Base-by-base conservation (phyloP, 2,113 vertebrate species). In the Platycercus adscitus region DNA sequence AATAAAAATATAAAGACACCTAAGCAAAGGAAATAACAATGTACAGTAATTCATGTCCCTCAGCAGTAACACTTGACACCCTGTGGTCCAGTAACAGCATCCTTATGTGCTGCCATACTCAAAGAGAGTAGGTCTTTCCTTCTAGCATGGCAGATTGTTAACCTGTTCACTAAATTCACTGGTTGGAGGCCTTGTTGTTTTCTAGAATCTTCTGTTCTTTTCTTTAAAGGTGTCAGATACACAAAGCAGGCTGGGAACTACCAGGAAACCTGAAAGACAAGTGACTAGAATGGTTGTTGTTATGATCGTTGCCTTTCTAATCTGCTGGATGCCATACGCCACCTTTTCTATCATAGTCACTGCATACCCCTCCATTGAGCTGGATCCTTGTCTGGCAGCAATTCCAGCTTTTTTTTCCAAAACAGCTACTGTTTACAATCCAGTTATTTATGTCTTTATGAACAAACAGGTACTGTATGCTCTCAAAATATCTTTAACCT, bases 391-490 rank as follows among this genome's bases (percentile, higher is more conserved):
- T 20, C 95, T 99, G 94, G 97, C 98, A 46, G 97, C 99, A 86
- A 96, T 99, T 60, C 99, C 98, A 1, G 98, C 99, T 68, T 99
- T 99, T 96, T 99, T 99, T 89, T 98, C 99, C 80, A 99, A 99
- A 97, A 99, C 98, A 12, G 98, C 99, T 19, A 97, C 99, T 2
- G 98, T 99, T 87, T 99, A 99, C 95, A 99, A 99, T 92, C 99
- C 99, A 18, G 52, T 99, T 93, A 99, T 99, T 97, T 99, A 99
- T 60, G 99, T 98, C 92, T 99, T 99, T 90, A 99, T 99, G 99
- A 99, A 99, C 97, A 99, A 98, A 91, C 98, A 99, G 98, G 99
- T 99, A 98, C 37, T 17, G 52, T 88, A 78, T 81, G 49, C n/a
- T 94, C 35, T 91, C 39, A 55, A 12, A 85, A 7, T 79, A 26